Percentiles rank a stretch among this genome's conserved stretches.
Conservation (phyloP, 2,888 invertebrate genomes). For the Smittia sp. region DNA sequence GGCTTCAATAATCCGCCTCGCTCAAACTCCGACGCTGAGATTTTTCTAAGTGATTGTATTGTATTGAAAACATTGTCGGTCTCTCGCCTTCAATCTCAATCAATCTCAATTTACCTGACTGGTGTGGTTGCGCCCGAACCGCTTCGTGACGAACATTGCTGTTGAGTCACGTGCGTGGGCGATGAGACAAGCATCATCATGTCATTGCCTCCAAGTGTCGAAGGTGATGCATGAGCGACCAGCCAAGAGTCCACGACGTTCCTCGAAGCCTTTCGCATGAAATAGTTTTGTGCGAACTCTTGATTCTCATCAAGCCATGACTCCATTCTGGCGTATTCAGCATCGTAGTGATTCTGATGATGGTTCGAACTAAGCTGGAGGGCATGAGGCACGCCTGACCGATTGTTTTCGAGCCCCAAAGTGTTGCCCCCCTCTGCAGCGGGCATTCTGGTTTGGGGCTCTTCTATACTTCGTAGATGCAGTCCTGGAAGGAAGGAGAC, state of each 20-base stretch:
- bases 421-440: slow-evolving; percentile 65
- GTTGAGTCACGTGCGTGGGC: slow-evolving; percentile 57
- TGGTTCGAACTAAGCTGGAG: slow-evolving; percentile 49
- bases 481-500: slow-evolving; percentile 64
- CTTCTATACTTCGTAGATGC: slow-evolving; percentile 82
- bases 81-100: background rate
- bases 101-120: slow-evolving; percentile 62
- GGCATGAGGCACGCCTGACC: slow-evolving; percentile 55
- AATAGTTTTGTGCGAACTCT: slow-evolving; percentile 93
- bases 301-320: slow-evolving; percentile 96
- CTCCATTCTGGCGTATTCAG: slow-evolving; percentile 86
- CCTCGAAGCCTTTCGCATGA: slow-evolving; percentile 85
- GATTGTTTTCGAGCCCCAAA: slow-evolving; percentile 62
- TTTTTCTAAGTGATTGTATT: slow-evolving; percentile 60
- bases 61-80: background rate
- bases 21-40: slow-evolving; percentile 96
- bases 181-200: slow-evolving; percentile 56
- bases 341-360: slow-evolving; percentile 65
- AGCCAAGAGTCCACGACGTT: slow-evolving; percentile 93
- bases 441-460: slow-evolving; percentile 66
- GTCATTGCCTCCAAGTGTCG: slow-evolving; percentile 55
- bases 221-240: slow-evolving; percentile 78
- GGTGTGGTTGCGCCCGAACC: slow-evolving; percentile 91
- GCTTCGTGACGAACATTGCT: slow-evolving; percentile 62
- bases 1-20: slow-evolving; percentile 88